Base-by-base conservation (phyloP, 2,113 vertebrate species). In the Misgurnus mizolepis region DNA sequence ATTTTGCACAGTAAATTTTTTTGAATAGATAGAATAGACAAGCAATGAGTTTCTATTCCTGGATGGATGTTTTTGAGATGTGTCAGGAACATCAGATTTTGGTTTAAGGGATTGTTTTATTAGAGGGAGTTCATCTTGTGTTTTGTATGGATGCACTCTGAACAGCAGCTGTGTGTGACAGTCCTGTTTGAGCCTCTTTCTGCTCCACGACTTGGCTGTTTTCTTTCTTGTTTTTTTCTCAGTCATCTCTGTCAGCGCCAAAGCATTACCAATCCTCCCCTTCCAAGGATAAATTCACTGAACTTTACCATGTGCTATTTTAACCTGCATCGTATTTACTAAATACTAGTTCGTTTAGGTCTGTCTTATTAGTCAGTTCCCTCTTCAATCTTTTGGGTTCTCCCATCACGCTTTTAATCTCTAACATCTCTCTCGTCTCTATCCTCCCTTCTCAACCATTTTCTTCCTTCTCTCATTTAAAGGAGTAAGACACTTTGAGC, bases 101-200 rank as follows among this genome's bases (percentile, higher is more conserved):
- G 69, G 78, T 69, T 74, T 39, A 72, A 11, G 76, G 61, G 55
- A 66, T 62, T 80, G 68, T 49, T 79, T 70, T 76, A 58, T 79
- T 65, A 60, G 47, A 70, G 49, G 45, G 27, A 71, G 53, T n/a
- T 6, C 49, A 45, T 53, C 17, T 15, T 65, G 12, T 67, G 49
- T 64, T 22, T 78, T 65, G 22, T 72, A 18, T 43, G 58, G 41
- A 47, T 67, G 50, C 4, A n/a, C 5, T 55, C 14, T 8, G 49
- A 66, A 66, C 50, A 47, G 69, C 79, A 73, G 79, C 12, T 76
- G 64, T 53, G 9, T 58, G n/a, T 56, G 69, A 65, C 79, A 80
- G 61, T 12, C 11, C n/a, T 1, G 9, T 72, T 5, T 75, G 47
- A 65, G 60, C 62, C 62, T 4, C n/a, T 68, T 39, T 61, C 60